Conservation (phyloP, 2,888 invertebrate species). For the Eurois occulta region DNA sequence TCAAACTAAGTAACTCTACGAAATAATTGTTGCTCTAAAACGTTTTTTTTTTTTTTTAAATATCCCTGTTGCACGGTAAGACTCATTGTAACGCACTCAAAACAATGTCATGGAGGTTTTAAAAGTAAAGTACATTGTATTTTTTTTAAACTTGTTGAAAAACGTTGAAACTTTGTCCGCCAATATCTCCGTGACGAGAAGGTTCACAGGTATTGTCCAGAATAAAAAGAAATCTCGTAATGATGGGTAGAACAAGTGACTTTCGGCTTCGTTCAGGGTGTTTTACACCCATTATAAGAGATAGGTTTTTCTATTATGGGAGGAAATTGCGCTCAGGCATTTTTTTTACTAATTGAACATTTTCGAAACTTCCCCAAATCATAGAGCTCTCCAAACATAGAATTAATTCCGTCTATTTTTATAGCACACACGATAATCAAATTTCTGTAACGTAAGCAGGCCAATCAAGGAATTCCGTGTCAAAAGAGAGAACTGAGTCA, state of each 20-base stretch:
- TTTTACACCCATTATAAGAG: not conserved
- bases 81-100: not conserved
- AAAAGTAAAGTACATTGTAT: too few relatives aligned
- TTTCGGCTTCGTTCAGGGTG: not conserved
- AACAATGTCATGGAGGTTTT: not conserved
- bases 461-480: slow-evolving; percentile 84
- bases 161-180: not conserved
- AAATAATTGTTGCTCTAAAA: not conserved
- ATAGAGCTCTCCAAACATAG: slow-evolving; percentile 21
- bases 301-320: not conserved
- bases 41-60: not conserved
- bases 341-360: not conserved
- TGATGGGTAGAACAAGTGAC: not conserved
- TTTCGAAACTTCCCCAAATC: slow-evolving; percentile 3
- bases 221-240: not conserved
- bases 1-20: not conserved
- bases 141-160: too few relatives aligned
- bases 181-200: not conserved
- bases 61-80: too few relatives aligned
- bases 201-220: not conserved
- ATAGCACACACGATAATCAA: slow-evolving; percentile 76
- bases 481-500: slow-evolving; percentile 81
- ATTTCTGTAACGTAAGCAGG: slow-evolving; percentile 80
- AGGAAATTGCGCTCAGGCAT: not conserved
- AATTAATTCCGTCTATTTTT: slow-evolving; percentile 63